A percentile compares a stretch with the other conserved stretches of the same genome.
These are phyloP conservation scores for Eira barbara DNA, from an alignment of 2,113 vertebrate genomes.

Conservation along the genomic window DNA sequence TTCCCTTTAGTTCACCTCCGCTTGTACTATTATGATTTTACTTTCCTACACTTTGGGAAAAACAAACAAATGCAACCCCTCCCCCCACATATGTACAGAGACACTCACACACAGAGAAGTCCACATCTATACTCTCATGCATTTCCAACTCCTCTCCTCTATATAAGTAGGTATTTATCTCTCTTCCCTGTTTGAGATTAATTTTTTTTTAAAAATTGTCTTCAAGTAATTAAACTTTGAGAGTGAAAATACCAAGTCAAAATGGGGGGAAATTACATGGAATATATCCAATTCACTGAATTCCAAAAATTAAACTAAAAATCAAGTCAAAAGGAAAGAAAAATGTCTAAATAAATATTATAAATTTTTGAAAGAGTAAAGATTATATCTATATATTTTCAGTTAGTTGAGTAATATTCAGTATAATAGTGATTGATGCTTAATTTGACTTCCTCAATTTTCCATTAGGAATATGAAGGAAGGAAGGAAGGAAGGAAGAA, in stretches of 20 bases:
- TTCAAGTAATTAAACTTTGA: neutral
- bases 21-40: neutral
- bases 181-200: neutral
- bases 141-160: neutral
- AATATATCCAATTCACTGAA: neutral
- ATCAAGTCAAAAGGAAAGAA: neutral
- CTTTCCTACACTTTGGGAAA: neutral
- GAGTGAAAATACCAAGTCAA: neutral
- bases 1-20: neutral
- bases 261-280: neutral
- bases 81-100: neutral
- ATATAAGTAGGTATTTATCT: neutral
- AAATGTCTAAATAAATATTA: neutral
- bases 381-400: neutral
- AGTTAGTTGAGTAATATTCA: neutral
- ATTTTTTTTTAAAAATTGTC: neutral
- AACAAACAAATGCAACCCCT: neutral
- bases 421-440: neutral
- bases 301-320: neutral
- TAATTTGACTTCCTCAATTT: neutral
- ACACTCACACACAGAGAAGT: neutral
- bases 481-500: neutral
- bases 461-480: neutral
- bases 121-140: fast-evolving
- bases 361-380: neutral